A percentile compares a stretch with the other conserved stretches of the same genome.
Conservation (phyloP, 2,113 vertebrate genomes). For the Ranitomeya variabilis region DNA sequence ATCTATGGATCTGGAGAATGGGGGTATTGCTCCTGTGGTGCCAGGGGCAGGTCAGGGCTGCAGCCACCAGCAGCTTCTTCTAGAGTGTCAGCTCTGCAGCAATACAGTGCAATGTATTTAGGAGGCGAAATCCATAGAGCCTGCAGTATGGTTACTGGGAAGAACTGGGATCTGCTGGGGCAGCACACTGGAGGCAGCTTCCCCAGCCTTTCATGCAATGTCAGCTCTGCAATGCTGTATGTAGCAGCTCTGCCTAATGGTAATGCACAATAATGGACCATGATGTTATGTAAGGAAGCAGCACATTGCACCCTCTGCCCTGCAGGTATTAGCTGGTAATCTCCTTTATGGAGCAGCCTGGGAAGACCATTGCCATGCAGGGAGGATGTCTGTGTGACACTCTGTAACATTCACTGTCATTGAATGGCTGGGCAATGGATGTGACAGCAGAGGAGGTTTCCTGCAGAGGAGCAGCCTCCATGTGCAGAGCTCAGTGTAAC, state of each 20-base stretch:
- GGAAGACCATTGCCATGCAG: not conserved
- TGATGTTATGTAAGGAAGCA: not conserved
- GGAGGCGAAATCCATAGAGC: not conserved
- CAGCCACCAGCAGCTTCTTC: not conserved
- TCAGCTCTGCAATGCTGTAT: not conserved
- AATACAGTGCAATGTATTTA: not conserved
- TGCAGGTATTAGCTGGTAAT: slow-evolving; percentile 22
- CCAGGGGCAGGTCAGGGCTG: not conserved
- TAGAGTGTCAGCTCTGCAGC: not conserved
- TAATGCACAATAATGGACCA: not conserved
- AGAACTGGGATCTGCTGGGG: too few species aligned
- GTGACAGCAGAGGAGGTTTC: slow-evolving; percentile 6
- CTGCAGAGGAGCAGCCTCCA: not conserved
- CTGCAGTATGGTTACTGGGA: not conserved
- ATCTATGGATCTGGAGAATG: too few species aligned
- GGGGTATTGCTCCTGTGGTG: not conserved
- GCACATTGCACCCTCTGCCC: not conserved
- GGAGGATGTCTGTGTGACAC: not conserved
- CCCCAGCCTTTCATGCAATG: not conserved
- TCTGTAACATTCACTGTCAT: not conserved
- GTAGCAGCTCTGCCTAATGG: not conserved
- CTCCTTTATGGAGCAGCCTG: not conserved
- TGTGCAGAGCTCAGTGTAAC: not conserved
- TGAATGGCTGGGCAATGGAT: not conserved
- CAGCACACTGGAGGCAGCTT: too few species aligned